A percentile compares a stretch with the other conserved stretches of the same genome.
Evolutionary conservation across 2,888 invertebrate species (phyloP).

Genomic region (Watsonalla cultraria): DNA sequence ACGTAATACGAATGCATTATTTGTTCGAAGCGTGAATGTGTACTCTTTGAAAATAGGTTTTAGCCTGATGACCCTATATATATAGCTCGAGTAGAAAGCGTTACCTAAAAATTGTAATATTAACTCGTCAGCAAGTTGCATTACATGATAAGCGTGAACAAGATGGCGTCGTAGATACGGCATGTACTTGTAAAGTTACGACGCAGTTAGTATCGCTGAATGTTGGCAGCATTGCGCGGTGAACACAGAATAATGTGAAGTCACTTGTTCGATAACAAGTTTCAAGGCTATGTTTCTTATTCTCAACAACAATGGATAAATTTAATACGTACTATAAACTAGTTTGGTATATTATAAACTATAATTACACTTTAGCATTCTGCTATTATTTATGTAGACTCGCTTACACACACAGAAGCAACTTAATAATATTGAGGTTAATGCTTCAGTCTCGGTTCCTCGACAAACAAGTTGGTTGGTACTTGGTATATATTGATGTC

Average conservation of each 20-base stretch:
- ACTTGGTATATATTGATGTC: constrained; percentile 17
- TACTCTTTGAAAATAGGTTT: background rate
- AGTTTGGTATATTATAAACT: constrained; percentile 29
- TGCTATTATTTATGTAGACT: constrained; percentile 25
- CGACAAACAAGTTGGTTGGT: constrained; percentile 1
- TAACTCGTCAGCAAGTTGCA: constrained; percentile 26
- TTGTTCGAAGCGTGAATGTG: background rate
- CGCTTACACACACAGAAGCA: constrained; percentile 19
- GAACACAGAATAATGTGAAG: constrained; percentile 38
- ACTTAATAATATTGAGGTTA: constrained; percentile 34
- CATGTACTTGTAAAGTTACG: constrained; percentile 52
- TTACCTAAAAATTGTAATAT: background rate
- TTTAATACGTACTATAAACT: constrained; percentile 43
- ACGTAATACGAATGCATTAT: constrained; percentile 24
- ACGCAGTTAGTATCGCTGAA: constrained; percentile 62
- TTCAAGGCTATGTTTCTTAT: constrained; percentile 69
- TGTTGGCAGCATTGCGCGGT: constrained; percentile 72
- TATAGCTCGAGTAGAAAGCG: too few relatives aligned
- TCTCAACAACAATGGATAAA: constrained; percentile 64
- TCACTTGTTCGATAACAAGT: constrained; percentile 72
- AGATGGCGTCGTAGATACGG: constrained; percentile 54
- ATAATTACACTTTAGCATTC: constrained; percentile 21
- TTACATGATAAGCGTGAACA: constrained; percentile 53
- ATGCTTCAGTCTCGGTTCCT: constrained; percentile 16
- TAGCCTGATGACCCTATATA: background rate